Evolutionary conservation across 2,113 vertebrate species (phyloP).

Genomic region (Mastomys coucha): DNA sequence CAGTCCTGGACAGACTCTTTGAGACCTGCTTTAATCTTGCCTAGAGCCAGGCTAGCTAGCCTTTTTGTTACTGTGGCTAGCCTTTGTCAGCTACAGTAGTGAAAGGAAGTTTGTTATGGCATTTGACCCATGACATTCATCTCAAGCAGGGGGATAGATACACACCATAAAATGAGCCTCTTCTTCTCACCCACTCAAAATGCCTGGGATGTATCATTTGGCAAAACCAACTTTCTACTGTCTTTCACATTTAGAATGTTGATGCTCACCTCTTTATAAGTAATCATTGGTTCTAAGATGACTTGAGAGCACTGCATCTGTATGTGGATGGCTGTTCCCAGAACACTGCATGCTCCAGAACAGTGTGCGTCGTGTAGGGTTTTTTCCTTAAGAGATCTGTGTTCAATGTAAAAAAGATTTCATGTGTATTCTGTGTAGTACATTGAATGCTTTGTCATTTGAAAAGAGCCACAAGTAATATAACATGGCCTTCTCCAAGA

Average conservation of each 20-base stretch:
- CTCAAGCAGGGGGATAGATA: background rate
- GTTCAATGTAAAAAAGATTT: conserved; percentile 46
- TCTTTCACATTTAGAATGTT: conserved; percentile 37
- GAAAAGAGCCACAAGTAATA: background rate
- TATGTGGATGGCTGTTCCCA: conserved; percentile 4
- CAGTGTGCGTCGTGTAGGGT: background rate
- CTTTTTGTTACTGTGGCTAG: background rate
- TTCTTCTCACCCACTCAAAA: conserved; percentile 43
- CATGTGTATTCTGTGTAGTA: background rate
- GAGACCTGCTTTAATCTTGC: background rate
- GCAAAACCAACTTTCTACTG: conserved; percentile 52
- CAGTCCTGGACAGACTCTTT: background rate
- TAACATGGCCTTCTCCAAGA: background rate
- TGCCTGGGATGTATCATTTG: conserved; percentile 25
- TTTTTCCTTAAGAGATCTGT: conserved; percentile 30
- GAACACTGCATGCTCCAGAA: conserved; percentile 65
- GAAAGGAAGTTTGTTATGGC: background rate
- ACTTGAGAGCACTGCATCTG: conserved; percentile 57
- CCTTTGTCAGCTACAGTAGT: background rate
- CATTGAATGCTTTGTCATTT: background rate
- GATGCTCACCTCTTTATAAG: conserved; percentile 50
- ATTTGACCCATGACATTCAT: conserved; percentile 22
- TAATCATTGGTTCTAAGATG: conserved; percentile 14
- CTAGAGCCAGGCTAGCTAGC: conserved; percentile 9
- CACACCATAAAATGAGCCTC: background rate